phyloP scores from a whole-genome alignment of 2,113 vertebrate genomes.

The Crotalus horridus region DNA sequence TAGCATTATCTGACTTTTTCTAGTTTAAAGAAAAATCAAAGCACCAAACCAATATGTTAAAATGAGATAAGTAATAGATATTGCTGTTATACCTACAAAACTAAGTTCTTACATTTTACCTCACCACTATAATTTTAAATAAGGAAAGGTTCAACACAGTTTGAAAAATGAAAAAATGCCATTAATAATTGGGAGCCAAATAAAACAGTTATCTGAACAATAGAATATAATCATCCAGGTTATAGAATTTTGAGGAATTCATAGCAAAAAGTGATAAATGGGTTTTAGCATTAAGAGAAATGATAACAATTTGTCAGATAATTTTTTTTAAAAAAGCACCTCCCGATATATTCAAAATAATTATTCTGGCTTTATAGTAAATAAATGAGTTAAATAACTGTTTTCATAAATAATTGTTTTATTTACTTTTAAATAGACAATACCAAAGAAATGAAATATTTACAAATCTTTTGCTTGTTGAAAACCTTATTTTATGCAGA shows the following conservation, averaged over 20 bases:
- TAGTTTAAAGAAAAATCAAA: not conserved
- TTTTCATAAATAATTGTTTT: not conserved
- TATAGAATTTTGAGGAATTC: not conserved
- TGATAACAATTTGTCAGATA: not conserved
- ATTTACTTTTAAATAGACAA: not conserved
- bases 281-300: not conserved
- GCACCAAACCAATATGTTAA: not conserved
- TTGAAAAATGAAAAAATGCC: not conserved
- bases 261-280: not conserved
- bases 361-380: not conserved
- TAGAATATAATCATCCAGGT: not conserved
- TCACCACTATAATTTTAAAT: not conserved
- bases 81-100: not conserved
- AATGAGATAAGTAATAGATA: not conserved
- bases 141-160: not conserved
- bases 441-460: not conserved
- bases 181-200: not conserved
- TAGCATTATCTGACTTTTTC: not conserved
- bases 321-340: not conserved
- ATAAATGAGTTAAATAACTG: not conserved
- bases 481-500: not conserved
- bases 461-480: conserved; percentile 5
- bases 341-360: not conserved
- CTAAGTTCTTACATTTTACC: not conserved
- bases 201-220: not conserved